Percentiles rank a stretch among this genome's conserved stretches.
phyloP scores from a whole-genome alignment of 1,140 invertebrate genomes.

The Dendroctonus valens region DNA sequence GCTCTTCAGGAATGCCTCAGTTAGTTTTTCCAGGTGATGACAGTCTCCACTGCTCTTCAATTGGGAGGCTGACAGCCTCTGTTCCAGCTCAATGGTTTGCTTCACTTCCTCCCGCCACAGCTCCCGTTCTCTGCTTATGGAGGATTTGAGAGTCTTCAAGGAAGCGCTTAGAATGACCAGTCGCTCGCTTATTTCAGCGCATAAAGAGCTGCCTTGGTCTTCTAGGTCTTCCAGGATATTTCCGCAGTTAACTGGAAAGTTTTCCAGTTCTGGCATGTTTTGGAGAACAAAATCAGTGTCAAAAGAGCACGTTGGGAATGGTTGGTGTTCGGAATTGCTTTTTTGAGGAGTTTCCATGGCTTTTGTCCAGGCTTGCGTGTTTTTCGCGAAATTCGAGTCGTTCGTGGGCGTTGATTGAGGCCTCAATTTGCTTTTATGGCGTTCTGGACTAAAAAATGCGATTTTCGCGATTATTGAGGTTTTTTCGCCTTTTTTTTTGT shows the following conservation, averaged over 20 bases:
- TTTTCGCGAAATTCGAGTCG: too few species aligned
- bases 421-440: too few species aligned
- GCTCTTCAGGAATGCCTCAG: conserved; percentile 8
- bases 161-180: conserved; percentile 12
- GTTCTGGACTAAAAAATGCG: too few species aligned
- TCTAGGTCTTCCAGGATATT: conserved; percentile 17
- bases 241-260: background rate
- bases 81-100: conserved; percentile 25
- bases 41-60: background rate
- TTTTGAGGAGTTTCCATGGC: too few species aligned
- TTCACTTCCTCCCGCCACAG: conserved; percentile 41
- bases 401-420: too few species aligned
- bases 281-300: too few species aligned
- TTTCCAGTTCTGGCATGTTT: too few species aligned
- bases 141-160: conserved; percentile 18
- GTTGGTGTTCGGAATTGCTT: too few species aligned
- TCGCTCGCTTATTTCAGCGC: conserved; percentile 18
- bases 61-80: conserved; percentile 19
- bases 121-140: conserved; percentile 37
- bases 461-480: too few species aligned
- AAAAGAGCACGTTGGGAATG: too few species aligned
- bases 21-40: conserved; percentile 6
- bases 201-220: conserved; percentile 13
- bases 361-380: too few species aligned
- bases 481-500: too few species aligned